These are phyloP conservation scores for Carlito syrichta DNA, from an alignment of 2,113 vertebrate species.

Conservation along the genomic window DNA sequence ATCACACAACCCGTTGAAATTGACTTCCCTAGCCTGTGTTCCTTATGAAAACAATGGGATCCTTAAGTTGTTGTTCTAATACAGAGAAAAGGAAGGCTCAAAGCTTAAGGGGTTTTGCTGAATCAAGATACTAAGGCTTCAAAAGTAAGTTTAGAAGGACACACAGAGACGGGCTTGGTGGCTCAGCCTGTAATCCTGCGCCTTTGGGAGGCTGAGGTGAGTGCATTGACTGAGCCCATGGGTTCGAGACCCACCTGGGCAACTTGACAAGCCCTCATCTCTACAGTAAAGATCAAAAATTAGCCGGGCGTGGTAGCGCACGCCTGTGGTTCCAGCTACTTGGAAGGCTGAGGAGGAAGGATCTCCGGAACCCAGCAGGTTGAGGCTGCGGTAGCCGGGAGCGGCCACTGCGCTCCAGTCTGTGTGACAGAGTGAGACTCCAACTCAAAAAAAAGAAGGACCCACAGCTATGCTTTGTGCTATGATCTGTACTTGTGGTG, in stretches of 20 bases:
- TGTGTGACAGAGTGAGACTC: too few species aligned
- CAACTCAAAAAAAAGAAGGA: too few species aligned
- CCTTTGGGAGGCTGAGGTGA: neutral
- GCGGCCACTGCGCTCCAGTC: too few species aligned
- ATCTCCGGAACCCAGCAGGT: too few species aligned
- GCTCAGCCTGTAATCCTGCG: neutral
- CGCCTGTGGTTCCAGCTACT: too few species aligned
- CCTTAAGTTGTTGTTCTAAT: neutral
- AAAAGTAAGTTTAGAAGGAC: neutral
- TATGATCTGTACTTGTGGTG: neutral
- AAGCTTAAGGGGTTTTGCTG: neutral
- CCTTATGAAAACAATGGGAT: neutral
- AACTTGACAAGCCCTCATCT: neutral
- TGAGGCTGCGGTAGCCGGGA: too few species aligned
- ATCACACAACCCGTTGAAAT: neutral
- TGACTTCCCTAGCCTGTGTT: neutral
- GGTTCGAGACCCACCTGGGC: neutral
- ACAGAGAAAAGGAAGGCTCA: neutral
- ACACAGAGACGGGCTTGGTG: neutral
- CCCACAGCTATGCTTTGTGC: neutral
- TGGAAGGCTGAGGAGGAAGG: too few species aligned
- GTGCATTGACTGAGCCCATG: neutral
- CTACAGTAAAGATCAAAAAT: too few species aligned
- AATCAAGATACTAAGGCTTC: neutral
- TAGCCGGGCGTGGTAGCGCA: too few species aligned